Evolutionary conservation across 2,797 vertebrate genomes (phyloP).

Genomic region (Micropoecilia bifurca): DNA sequence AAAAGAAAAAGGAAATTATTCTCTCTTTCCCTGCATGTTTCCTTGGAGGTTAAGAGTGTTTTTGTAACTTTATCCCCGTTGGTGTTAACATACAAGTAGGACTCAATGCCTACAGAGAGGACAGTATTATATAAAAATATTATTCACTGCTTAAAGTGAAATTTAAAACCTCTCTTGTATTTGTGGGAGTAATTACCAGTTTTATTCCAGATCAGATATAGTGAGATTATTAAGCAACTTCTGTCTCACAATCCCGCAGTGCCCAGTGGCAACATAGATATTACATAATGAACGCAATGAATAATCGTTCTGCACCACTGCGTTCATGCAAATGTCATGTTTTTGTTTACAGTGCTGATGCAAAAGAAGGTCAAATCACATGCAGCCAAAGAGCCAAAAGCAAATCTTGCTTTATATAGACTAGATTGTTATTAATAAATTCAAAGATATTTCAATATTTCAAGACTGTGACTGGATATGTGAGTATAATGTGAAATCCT

Average conservation of each 20-base stretch:
- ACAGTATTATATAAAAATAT: neutral
- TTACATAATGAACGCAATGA: slow-evolving; percentile 54
- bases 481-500: no score
- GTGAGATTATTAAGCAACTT: slow-evolving; percentile 26
- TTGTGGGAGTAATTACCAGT: neutral
- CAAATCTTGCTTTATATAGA: slow-evolving; percentile 3
- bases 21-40: slow-evolving; percentile 20
- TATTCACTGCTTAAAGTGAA: neutral
- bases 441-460: neutral
- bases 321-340: slow-evolving; percentile 46
- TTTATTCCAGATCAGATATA: slow-evolving; percentile 29
- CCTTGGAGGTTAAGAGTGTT: slow-evolving; percentile 20
- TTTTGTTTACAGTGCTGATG: slow-evolving; percentile 35
- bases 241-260: slow-evolving; percentile 31
- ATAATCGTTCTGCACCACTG: slow-evolving; percentile 25
- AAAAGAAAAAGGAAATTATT: neutral
- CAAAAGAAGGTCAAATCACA: slow-evolving; percentile 28
- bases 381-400: slow-evolving; percentile 6
- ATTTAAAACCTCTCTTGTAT: neutral
- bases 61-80: slow-evolving; percentile 39
- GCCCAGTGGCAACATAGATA: slow-evolving; percentile 50
- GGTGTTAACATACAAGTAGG: neutral
- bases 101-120: slow-evolving; percentile 17
- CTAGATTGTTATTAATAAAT: neutral
- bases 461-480: neutral